phyloP scores from a whole-genome alignment of 2,113 vertebrate species.

The Apodemus speciosus region DNA sequence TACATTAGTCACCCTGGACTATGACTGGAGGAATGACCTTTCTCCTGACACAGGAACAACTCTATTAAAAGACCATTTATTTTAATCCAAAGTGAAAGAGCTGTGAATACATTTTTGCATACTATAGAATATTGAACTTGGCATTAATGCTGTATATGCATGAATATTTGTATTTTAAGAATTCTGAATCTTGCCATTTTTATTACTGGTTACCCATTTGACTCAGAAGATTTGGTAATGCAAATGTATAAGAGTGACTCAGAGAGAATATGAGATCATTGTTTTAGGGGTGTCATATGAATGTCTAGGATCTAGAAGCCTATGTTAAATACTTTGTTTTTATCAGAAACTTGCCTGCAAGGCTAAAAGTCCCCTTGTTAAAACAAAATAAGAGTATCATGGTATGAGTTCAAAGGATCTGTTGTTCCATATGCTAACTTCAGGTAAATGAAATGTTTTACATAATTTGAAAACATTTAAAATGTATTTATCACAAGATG shows the following conservation, averaged over 20 bases:
- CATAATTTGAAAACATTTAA: background rate
- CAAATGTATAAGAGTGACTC: background rate
- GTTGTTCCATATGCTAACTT: background rate
- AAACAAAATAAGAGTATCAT: background rate
- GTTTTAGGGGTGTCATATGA: background rate
- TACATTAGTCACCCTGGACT: background rate
- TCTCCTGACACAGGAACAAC: background rate
- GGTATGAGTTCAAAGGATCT: background rate
- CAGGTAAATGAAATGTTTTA: background rate
- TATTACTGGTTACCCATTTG: background rate
- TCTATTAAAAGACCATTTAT: background rate
- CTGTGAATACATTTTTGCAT: background rate
- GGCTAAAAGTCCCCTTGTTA: background rate
- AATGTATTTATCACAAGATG: background rate
- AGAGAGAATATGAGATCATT: background rate
- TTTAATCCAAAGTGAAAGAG: background rate
- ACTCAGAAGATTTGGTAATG: background rate
- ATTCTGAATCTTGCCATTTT: background rate
- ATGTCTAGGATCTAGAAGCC: background rate
- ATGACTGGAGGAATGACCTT: background rate
- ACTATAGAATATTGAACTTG: background rate
- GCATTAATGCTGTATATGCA: background rate
- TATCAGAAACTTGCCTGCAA: background rate
- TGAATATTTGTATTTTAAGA: background rate
- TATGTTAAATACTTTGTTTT: background rate